Evolutionary conservation across 1,140 invertebrate species (phyloP).

Genomic region (Zaprionus vittiger): DNA sequence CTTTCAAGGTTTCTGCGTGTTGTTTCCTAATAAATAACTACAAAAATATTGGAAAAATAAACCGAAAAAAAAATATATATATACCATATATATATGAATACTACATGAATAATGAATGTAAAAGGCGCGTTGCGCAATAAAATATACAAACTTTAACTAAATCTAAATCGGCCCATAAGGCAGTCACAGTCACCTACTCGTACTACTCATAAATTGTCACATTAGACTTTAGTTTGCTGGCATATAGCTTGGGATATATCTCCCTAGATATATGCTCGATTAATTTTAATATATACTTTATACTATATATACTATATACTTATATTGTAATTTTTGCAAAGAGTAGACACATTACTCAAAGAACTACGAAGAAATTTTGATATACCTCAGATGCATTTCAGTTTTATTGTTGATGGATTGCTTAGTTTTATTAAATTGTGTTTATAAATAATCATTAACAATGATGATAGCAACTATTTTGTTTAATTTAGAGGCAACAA

Average conservation of each 20-base stretch:
- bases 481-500: conserved; percentile 33
- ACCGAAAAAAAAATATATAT: conserved; percentile 8
- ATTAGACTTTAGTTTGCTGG: conserved; percentile 63
- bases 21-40: conserved; percentile 65
- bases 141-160: conserved; percentile 10
- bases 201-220: conserved; percentile 76
- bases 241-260: conserved; percentile 18
- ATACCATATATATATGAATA: conserved; percentile 26
- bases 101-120: conserved; percentile 29
- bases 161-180: conserved; percentile 26
- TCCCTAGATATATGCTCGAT: conserved; percentile 11
- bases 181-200: conserved; percentile 66
- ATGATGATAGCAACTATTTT: conserved; percentile 26
- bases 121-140: neutral
- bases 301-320: conserved; percentile 40
- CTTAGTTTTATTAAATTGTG: conserved; percentile 66
- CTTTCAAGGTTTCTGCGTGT: conserved; percentile 77
- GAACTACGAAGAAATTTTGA: conserved; percentile 84
- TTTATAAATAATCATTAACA: conserved; percentile 17
- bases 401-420: conserved; percentile 81
- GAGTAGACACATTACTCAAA: conserved; percentile 68
- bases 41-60: conserved; percentile 12
- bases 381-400: conserved; percentile 84
- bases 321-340: conserved; percentile 57
- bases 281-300: conserved; percentile 39